Percentiles rank a stretch among this genome's conserved stretches.
phyloP scores from a whole-genome alignment of 2,797 vertebrate genomes.

The Hozukius guyotensis region DNA sequence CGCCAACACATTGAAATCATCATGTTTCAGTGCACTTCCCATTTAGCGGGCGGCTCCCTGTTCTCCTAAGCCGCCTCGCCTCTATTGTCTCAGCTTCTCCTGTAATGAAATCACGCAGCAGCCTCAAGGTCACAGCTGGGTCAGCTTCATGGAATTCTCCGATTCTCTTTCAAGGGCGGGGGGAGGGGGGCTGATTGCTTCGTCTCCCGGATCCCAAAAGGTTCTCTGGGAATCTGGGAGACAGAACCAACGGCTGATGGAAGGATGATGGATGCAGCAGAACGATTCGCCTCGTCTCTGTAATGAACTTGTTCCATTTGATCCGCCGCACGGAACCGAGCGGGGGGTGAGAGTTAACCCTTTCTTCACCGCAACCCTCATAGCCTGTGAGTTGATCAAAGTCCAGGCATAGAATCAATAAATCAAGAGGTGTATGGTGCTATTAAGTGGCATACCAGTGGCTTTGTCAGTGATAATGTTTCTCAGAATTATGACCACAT shows the following conservation, averaged over 20 bases:
- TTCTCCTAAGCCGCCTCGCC: conserved; percentile 21
- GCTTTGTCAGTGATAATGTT: not conserved
- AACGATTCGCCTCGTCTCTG: conserved; percentile 49
- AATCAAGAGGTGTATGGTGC: not conserved
- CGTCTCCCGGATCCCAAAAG: conserved; percentile 43
- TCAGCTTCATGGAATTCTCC: conserved; percentile 62
- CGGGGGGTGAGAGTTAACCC: not conserved
- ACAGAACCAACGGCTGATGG: conserved; percentile 55
- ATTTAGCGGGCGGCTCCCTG: conserved; percentile 42
- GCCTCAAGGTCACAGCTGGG: conserved; percentile 72
- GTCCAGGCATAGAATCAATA: not conserved
- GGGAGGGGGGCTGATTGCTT: conserved; percentile 1
- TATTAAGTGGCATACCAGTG: not conserved
- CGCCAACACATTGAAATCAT: conserved; percentile 45
- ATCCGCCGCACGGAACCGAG: conserved; percentile 4
- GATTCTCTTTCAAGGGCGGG: conserved; percentile 51
- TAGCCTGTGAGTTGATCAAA: not conserved
- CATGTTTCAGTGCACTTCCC: conserved; percentile 48
- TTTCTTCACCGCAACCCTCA: not conserved
- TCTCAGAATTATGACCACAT: not conserved
- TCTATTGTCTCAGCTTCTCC: conserved; percentile 51
- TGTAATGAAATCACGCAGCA: conserved; percentile 74
- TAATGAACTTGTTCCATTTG: conserved; percentile 69
- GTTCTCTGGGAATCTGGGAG: conserved; percentile 57
- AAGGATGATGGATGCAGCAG: conserved; percentile 58